A percentile compares a stretch with the other conserved stretches of the same genome.
phyloP scores from a whole-genome alignment of 2,113 vertebrate genomes.

The Macaca mulatta region DNA sequence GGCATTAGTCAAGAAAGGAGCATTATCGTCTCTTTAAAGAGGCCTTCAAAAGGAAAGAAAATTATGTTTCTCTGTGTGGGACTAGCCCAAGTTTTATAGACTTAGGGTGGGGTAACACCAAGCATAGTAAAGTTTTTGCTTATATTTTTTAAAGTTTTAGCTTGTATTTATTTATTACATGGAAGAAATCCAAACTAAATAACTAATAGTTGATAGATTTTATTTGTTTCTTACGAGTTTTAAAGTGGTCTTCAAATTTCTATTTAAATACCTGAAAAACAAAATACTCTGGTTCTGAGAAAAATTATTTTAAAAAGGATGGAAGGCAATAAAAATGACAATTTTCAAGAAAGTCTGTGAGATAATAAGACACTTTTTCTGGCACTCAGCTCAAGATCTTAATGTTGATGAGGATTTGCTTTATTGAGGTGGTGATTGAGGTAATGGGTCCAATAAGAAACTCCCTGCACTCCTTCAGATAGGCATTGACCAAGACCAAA shows the following conservation, averaged over 20 bases:
- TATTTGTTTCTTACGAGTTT: neutral
- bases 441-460: neutral
- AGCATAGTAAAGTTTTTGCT: neutral
- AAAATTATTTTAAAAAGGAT: neutral
- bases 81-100: neutral
- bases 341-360: neutral
- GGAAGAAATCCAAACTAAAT: neutral
- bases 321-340: neutral
- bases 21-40: neutral
- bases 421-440: neutral
- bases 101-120: accelerated
- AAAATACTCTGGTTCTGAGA: neutral
- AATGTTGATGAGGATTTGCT: neutral
- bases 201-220: neutral
- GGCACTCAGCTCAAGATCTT: neutral
- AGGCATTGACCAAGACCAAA: neutral
- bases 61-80: neutral
- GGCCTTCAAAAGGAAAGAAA: neutral
- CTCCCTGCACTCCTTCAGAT: neutral
- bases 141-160: neutral
- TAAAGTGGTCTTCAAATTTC: neutral
- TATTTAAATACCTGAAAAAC: neutral
- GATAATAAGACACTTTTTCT: neutral
- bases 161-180: neutral
- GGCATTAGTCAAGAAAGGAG: neutral